Base-by-base conservation (phyloP, 2,797 vertebrate species). In the Etheostoma nigrum region DNA sequence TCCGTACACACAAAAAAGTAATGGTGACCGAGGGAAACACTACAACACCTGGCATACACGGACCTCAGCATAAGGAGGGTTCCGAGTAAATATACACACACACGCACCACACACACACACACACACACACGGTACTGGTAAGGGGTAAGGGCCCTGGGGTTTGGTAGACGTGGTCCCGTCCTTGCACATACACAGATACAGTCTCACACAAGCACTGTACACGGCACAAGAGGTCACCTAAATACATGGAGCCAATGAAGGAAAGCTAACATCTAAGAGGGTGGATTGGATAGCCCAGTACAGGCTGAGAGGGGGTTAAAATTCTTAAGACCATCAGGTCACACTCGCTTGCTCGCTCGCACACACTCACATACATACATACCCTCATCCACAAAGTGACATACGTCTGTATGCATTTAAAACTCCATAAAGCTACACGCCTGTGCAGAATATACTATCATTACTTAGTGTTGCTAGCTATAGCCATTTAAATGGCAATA, bases 31-130 rank as follows among this genome's bases (percentile, higher is more conserved):
- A 97, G 96, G 88, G 91, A 89, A 98, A 99, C 97, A 97, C 93
- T 97, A 99, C 97, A 96, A 99, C 97, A 99, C 95, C 97, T 96
- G 97, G 97, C 96, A 97, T 96, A 97, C 96, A 97, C 94, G 94
- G 96, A 97, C 96, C 97, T 96, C 94, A 94, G 95, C 87, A 92
- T 84, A 75, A 96, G 87, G 81, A 95, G 95, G 86, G 82, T 88
- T 94, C 91, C 94, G 96, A 96, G 91, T 93, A 92, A 93, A 96
- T 96, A 97, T 3, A 11, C 10, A 40, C 96, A 96, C 95, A 97
- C 96, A 91, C 70, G 25, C 25, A 25, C 25, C 9, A 10, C 33
- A 11, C 96, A 96, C 95, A 97, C 96, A 91, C 70, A 61, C 65
- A 61, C 67, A 45, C 33, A 53, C 89, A 78, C 78, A 51, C 57